Conservation (phyloP, 2,113 vertebrate genomes). For the Pipra filicauda region DNA sequence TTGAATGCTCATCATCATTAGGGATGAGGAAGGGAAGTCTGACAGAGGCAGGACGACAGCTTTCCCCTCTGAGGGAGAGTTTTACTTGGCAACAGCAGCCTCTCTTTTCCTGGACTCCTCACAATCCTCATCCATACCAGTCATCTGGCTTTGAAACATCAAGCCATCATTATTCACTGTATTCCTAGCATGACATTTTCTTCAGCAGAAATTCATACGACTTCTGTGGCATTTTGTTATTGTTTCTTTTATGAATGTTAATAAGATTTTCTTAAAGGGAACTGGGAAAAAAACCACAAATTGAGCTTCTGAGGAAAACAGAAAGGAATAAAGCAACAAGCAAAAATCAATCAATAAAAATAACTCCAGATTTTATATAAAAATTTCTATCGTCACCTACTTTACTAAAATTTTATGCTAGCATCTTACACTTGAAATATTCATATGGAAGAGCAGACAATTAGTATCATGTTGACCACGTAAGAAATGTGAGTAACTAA, state of each 20-base stretch:
- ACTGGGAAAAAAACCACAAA: neutral
- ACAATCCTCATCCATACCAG: neutral
- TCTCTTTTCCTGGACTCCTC: neutral
- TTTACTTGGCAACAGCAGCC: neutral
- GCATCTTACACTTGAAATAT: neutral
- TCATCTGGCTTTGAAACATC: neutral
- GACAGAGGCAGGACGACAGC: neutral
- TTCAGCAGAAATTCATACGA: neutral
- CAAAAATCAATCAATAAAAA: neutral
- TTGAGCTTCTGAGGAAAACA: neutral
- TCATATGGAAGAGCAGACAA: neutral
- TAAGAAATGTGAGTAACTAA: neutral
- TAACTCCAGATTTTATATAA: neutral
- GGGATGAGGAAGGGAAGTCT: neutral
- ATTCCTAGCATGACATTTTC: neutral
- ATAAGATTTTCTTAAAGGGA: neutral
- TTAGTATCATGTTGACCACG: neutral
- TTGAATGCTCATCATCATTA: neutral
- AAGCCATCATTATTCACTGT: neutral
- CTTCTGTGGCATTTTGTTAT: neutral
- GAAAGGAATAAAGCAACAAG: neutral
- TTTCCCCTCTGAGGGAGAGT: neutral
- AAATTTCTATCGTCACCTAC: neutral
- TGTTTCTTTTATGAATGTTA: neutral
- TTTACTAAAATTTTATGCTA: neutral